phyloP scores from a whole-genome alignment of 2,113 vertebrate genomes.

The Microtus ochrogaster region DNA sequence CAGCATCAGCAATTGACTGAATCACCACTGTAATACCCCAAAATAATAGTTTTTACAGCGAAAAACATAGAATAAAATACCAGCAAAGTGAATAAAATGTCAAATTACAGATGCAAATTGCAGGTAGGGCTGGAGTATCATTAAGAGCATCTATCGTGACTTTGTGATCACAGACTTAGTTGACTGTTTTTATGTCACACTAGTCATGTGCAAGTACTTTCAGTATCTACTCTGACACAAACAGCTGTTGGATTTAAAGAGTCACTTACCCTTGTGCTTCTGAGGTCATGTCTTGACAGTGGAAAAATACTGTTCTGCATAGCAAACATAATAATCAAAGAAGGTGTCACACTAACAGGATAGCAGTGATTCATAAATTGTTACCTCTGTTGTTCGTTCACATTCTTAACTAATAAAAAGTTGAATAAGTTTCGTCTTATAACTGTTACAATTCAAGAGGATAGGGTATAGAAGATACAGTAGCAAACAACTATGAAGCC shows the following conservation, averaged over 20 bases:
- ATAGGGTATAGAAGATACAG: too few relatives aligned
- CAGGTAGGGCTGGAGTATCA: not conserved
- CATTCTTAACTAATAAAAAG: too few relatives aligned
- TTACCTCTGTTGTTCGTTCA: too few relatives aligned
- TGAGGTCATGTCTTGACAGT: not conserved
- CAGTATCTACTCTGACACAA: not conserved
- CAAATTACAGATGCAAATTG: not conserved
- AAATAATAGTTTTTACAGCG: not conserved
- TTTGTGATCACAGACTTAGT: not conserved
- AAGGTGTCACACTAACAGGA: not conserved
- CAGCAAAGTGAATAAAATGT: not conserved
- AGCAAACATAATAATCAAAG: not conserved
- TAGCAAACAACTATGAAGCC: too few relatives aligned
- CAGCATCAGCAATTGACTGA: not conserved
- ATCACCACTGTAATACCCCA: not conserved
- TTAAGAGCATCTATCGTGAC: not conserved
- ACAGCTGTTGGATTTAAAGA: not conserved
- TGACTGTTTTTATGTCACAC: not conserved
- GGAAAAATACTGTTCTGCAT: not conserved
- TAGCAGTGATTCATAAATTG: not conserved
- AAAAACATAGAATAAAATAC: not conserved
- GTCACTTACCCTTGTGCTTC: not conserved
- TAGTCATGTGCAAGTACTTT: not conserved
- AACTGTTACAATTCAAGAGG: too few relatives aligned
- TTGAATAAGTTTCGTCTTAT: too few relatives aligned